Evolutionary conservation across 2,113 vertebrate species (phyloP).

Genomic region (Perccottus glenii): DNA sequence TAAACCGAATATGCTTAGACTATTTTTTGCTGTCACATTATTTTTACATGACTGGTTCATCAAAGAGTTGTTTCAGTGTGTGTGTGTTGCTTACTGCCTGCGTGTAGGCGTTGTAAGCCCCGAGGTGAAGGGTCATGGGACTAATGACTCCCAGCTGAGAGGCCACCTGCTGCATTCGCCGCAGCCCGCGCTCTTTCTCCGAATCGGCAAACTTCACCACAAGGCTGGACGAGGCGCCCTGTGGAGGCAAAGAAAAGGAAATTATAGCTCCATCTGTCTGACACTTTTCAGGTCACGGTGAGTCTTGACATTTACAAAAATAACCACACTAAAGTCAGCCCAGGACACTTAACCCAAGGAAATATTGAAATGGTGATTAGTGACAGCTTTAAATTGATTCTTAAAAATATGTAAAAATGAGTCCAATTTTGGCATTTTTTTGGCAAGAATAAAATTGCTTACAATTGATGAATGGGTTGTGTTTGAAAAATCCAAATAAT

Average conservation of each 20-base stretch:
- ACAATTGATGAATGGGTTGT: no score
- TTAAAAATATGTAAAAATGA: no score
- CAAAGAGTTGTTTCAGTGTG: not conserved
- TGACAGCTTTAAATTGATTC: not conserved
- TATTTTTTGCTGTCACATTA: slow-evolving; percentile 3
- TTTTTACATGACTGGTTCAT: not conserved
- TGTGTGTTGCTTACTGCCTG: slow-evolving; percentile 84
- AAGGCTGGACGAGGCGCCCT: slow-evolving; percentile 95
- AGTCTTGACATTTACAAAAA: slow-evolving; percentile 10
- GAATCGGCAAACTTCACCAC: slow-evolving; percentile 97
- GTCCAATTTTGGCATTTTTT: no score
- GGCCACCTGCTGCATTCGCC: slow-evolving; percentile 95
- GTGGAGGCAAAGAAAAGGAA: slow-evolving; percentile 22
- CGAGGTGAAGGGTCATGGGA: slow-evolving; percentile 93
- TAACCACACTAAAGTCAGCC: not conserved
- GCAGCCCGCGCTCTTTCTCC: slow-evolving; percentile 91
- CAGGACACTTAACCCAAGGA: not conserved
- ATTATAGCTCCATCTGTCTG: slow-evolving; percentile 17
- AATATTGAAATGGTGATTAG: not conserved
- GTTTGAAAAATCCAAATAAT: no score
- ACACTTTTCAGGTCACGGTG: slow-evolving; percentile 16
- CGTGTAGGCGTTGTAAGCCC: slow-evolving; percentile 94
- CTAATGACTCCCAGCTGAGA: slow-evolving; percentile 94
- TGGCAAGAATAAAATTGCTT: no score
- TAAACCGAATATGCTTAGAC: not conserved